Evolutionary conservation across 2,888 invertebrate genomes (phyloP).

Genomic region (Pharmacophagus antenor): DNA sequence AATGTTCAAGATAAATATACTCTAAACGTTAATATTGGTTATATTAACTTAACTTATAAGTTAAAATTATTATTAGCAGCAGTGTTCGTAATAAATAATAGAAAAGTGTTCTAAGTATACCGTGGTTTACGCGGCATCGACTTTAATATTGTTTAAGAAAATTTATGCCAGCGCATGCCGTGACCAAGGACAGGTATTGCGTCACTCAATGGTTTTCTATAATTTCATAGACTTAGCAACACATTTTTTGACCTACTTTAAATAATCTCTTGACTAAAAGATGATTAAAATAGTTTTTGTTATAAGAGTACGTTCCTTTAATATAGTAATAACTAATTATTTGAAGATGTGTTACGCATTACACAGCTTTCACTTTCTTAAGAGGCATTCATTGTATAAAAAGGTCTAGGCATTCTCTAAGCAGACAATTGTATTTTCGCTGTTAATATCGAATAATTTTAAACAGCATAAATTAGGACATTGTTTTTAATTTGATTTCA

Average conservation of each 20-base stretch:
- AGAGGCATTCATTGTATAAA: conserved; percentile 14
- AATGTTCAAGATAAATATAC: not conserved
- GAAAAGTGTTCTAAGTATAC: not conserved
- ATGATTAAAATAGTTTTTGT: not conserved
- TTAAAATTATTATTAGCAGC: not conserved
- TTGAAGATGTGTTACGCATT: not conserved
- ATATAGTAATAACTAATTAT: not conserved
- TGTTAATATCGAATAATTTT: not conserved
- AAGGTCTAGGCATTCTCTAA: not conserved
- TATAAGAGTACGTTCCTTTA: not conserved
- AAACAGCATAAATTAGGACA: not conserved
- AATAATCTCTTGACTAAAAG: not conserved
- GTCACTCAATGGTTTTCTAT: conserved; percentile 10
- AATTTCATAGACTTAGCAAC: conserved; percentile 5
- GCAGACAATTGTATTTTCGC: not conserved
- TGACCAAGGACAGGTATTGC: conserved; percentile 13
- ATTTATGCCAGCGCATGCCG: conserved; percentile 16
- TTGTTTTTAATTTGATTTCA: not conserved
- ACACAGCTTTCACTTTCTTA: conserved; percentile 8
- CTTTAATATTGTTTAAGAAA: conserved; percentile 8
- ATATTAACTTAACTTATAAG: not conserved
- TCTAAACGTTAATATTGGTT: not conserved
- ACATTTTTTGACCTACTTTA: conserved; percentile 18
- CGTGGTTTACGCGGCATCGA: not conserved
- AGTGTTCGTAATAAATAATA: not conserved